phyloP scores from a whole-genome alignment of 2,888 invertebrate genomes.

The Oscheius sp. region DNA sequence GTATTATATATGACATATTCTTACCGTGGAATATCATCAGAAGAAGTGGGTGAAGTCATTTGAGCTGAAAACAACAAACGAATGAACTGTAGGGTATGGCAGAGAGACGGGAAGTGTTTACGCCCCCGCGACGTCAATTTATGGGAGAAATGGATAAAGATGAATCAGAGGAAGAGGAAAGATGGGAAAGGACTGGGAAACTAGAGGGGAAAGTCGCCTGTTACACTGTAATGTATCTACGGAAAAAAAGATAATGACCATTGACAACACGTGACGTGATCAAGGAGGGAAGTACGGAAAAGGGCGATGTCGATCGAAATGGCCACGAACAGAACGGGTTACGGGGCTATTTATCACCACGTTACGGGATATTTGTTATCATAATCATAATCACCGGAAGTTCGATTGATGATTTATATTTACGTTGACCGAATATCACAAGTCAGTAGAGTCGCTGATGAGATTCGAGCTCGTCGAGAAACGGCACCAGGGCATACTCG shows the following conservation, averaged over 20 bases:
- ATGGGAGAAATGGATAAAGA: too few species aligned
- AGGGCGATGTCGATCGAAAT: background rate
- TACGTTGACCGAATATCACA: too few species aligned
- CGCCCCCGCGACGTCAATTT: too few species aligned
- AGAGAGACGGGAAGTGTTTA: too few species aligned
- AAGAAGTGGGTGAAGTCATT: background rate
- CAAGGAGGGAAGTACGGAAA: background rate
- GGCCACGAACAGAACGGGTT: background rate
- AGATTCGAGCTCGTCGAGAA: background rate
- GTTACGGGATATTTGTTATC: background rate
- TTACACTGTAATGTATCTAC: too few species aligned
- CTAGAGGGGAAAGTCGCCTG: background rate
- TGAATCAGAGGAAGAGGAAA: background rate
- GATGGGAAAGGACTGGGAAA: background rate
- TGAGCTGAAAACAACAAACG: background rate
- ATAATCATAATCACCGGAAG: slow-evolving; percentile 3
- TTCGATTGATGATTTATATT: too few species aligned
- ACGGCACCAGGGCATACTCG: slow-evolving; percentile 10
- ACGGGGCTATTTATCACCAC: background rate
- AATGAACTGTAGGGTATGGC: too few species aligned
- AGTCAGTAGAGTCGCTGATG: background rate
- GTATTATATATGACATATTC: background rate
- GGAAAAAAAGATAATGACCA: too few species aligned
- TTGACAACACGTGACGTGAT: too few species aligned
- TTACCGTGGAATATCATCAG: background rate